phyloP scores from a whole-genome alignment of 1,140 invertebrate species.

The Sitobion miscanthi region DNA sequence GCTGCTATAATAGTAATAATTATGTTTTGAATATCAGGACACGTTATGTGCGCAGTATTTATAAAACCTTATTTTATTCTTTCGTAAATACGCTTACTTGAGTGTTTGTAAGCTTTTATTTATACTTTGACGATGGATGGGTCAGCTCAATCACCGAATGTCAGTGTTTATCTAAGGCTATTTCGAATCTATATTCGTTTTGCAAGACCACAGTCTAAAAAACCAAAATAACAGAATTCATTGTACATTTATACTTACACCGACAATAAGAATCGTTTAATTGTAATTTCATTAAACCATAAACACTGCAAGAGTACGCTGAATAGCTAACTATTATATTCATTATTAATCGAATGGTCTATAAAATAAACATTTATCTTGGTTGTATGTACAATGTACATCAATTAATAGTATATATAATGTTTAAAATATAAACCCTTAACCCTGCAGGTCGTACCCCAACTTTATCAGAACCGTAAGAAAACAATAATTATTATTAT shows the following conservation, averaged over 20 bases:
- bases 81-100: background rate
- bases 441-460: background rate
- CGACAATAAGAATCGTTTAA: background rate
- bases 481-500: background rate
- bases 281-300: background rate
- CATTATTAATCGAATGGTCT: background rate
- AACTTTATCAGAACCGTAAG: background rate
- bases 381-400: background rate
- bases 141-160: background rate
- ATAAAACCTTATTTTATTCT: background rate
- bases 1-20: background rate
- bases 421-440: too few relatives aligned
- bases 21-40: background rate
- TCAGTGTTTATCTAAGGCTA: background rate
- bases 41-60: background rate
- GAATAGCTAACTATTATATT: background rate
- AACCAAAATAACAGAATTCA: conserved; percentile 7
- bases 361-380: background rate
- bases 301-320: background rate
- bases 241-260: too few relatives aligned
- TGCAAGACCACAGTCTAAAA: background rate
- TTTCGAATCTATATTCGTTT: background rate
- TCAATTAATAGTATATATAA: too few relatives aligned
- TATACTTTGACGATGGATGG: conserved; percentile 14
- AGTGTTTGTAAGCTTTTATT: conserved; percentile 19